Base-by-base conservation (phyloP, 2,888 invertebrate genomes). In the Phengaris alcon region DNA sequence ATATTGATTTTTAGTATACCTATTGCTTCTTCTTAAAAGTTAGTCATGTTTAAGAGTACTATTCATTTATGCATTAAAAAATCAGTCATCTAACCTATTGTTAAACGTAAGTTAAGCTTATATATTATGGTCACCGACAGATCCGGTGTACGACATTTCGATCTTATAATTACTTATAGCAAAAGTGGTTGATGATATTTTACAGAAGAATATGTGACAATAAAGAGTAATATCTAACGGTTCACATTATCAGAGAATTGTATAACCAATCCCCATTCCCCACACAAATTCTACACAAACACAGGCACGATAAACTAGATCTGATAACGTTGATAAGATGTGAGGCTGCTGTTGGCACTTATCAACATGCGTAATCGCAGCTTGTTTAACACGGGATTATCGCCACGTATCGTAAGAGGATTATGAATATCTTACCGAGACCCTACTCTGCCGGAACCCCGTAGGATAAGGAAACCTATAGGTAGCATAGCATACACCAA, bases 291-390 rank as follows among this genome's bases (percentile, higher is more conserved):
- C 51, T 12, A 13, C 54, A 52, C 52, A 64, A 22, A 64, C 10
- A 64, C 35, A 22, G 64, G 7, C 64, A 22, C 52, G 72, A 54
- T 72, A 72, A 69, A 72, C 52, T 54, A 54, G 72, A 72, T 72
- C 13, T 44, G 72, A 72, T 72, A 72, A 72, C 54, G 52, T 54
- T 35, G 72, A 72, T 72, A 70, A 70, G 10, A 44, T 44, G 72
- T 72, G 72, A 72, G 72, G 52, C 72, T 72, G 72, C 22, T 35
- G 68, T 68, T 68, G 52, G 52, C 72, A 54, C 72, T 72, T 70
- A 70, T 70, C 70, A 54, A 5, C 70, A 70, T 35, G 44, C 35
- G 54, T 72, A 72, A 72, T 72, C 72, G 22, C 48, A 9, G 72
- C 72, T 52, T 22, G 72, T 72, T 68, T 54, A 52, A 72, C 72